phyloP scores from a whole-genome alignment of 2,797 vertebrate genomes.

The Pristis pectinata region DNA sequence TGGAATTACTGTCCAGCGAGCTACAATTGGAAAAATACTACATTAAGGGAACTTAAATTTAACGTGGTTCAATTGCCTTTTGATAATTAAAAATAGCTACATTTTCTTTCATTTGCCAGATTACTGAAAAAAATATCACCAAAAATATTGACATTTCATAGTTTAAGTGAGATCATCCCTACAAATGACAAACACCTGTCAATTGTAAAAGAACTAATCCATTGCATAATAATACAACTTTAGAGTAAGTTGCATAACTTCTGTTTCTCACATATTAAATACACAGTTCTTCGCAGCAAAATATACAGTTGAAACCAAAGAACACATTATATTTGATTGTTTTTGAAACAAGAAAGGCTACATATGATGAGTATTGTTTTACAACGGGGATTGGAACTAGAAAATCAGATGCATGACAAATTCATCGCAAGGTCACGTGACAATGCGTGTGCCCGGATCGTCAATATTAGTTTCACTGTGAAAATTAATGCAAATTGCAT shows the following conservation, averaged over 20 bases:
- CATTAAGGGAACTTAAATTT: constrained; percentile 1
- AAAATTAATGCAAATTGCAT: not conserved
- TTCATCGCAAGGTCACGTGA: not conserved
- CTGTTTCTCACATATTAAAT: not conserved
- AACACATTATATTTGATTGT: not conserved
- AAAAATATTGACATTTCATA: not conserved
- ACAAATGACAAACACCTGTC: not conserved
- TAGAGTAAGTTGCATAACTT: not conserved
- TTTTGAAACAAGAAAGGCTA: not conserved
- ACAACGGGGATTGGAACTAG: not conserved
- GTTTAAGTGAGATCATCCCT: not conserved
- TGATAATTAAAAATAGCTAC: not conserved
- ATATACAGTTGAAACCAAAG: not conserved
- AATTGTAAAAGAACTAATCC: not conserved
- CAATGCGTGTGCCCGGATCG: not conserved
- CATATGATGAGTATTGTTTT: not conserved
- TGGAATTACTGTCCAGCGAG: not conserved
- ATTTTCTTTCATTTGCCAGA: not conserved
- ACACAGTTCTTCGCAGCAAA: not conserved
- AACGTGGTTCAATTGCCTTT: not conserved
- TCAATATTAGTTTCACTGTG: not conserved
- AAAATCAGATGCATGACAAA: not conserved
- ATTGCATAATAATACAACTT: not conserved
- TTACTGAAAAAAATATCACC: not conserved
- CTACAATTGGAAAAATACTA: constrained; percentile 22